Base-by-base conservation (phyloP, 2,113 vertebrate species). In the Castor canadensis region DNA sequence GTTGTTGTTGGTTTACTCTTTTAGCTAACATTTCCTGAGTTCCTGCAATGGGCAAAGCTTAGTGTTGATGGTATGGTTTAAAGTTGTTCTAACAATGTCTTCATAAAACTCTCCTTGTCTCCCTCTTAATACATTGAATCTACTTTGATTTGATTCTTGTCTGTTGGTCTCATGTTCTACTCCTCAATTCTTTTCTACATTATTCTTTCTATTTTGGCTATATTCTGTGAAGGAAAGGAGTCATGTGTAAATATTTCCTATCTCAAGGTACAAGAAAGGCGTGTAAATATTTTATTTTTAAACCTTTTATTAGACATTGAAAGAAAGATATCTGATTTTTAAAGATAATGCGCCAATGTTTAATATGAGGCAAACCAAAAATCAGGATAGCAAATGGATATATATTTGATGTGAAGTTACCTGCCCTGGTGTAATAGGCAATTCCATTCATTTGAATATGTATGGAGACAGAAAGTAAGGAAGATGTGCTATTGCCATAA, bases 171-270 rank as follows among this genome's bases (percentile, higher is more conserved):
- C 24, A 62, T 11, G 49, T 73, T 93, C 10, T 84, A 52, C 6
- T 62, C 16, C 60, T 85, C 19, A 19, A 54, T 82, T 16, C 1
- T 85, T 85, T 88, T 71, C 22, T 26, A 64, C n/a, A 60, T 72
- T 62, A 45, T 79, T 93, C 15, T 32, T 94, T 93, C 17, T 62
- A 54, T 85, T 93, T 94, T 93, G 8, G 6, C 67, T 91, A 1
- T 40, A 4, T 58, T 38, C 22, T 30, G 12, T 17, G 40, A 3
- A 4, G 6, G 9, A 81, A 56, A 45, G 58, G 8, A 9, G 19
- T 58, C 77, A 86, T 38, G 13, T 17, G 24, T 54, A 43, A 76
- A 69, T 80, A 91, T 86, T 82, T 92, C 28, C 11, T 86, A 60
- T 67, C 20, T 3, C 22, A 83, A 75, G 35, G 35, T 71, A 16